Percentiles rank a stretch among this genome's conserved stretches.
Conservation (phyloP, 2,113 vertebrate species). For the Centropus unirufus region DNA sequence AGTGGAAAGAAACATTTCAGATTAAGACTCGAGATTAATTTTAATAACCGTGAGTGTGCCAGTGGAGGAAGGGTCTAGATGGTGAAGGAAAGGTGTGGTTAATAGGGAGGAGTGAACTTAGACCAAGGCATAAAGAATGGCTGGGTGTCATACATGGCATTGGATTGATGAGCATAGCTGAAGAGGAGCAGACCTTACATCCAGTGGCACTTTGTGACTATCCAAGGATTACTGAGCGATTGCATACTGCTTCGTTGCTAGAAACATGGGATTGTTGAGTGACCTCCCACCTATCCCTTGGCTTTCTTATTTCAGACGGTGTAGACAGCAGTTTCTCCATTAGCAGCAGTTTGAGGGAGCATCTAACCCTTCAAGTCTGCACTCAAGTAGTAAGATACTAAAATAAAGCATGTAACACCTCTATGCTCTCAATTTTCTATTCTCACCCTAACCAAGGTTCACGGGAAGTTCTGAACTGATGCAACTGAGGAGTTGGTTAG, state of each 20-base stretch:
- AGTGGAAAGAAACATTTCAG: neutral
- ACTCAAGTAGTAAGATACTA: neutral
- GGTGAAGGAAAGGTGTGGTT: neutral
- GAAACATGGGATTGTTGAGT: neutral
- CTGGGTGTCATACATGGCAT: neutral
- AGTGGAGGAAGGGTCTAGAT: neutral
- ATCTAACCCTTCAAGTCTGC: neutral
- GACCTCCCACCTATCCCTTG: neutral
- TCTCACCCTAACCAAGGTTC: neutral
- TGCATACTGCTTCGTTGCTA: neutral
- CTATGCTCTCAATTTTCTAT: neutral
- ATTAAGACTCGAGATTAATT: neutral
- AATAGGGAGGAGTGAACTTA: neutral
- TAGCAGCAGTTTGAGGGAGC: neutral
- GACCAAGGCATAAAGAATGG: neutral
- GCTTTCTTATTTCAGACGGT: neutral
- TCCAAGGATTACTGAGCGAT: neutral
- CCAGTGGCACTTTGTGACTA: neutral
- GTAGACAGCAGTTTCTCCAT: neutral
- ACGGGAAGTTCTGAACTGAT: neutral
- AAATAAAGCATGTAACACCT: neutral
- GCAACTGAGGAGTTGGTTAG: neutral
- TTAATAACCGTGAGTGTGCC: neutral
- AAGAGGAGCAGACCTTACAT: neutral
- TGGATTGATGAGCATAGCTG: neutral